Evolutionary conservation across 2,113 vertebrate genomes (phyloP).

Genomic region (Oreochromis spilurus): DNA sequence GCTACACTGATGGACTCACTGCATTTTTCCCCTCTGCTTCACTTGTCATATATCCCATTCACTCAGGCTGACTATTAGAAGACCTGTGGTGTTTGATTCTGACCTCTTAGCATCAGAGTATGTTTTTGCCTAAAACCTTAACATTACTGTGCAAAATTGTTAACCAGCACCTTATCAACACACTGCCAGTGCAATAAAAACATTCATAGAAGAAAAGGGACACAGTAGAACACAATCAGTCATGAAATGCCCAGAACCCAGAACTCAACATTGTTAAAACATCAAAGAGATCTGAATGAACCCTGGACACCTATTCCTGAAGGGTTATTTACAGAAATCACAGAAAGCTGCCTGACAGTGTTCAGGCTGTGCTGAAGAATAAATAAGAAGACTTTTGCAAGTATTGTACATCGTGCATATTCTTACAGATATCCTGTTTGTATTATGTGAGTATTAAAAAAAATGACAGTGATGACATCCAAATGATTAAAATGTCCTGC

Average conservation of each 20-base stretch:
- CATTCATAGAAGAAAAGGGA: background rate
- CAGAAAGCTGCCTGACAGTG: background rate
- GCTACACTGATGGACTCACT: background rate
- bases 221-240: background rate
- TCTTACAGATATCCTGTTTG: background rate
- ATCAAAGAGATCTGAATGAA: background rate
- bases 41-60: background rate
- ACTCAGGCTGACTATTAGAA: background rate
- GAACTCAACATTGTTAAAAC: background rate
- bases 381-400: background rate
- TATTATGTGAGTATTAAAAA: background rate
- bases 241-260: background rate
- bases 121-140: background rate
- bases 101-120: background rate
- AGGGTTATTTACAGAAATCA: background rate
- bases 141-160: background rate
- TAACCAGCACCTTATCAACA: background rate
- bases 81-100: background rate
- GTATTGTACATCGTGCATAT: background rate
- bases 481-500: background rate
- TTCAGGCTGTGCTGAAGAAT: background rate
- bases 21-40: slow-evolving; percentile 4
- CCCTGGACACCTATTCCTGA: background rate
- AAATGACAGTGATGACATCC: background rate
- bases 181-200: background rate